Conservation (phyloP, 2,888 invertebrate genomes). For the Sarcophaga subvicina region DNA sequence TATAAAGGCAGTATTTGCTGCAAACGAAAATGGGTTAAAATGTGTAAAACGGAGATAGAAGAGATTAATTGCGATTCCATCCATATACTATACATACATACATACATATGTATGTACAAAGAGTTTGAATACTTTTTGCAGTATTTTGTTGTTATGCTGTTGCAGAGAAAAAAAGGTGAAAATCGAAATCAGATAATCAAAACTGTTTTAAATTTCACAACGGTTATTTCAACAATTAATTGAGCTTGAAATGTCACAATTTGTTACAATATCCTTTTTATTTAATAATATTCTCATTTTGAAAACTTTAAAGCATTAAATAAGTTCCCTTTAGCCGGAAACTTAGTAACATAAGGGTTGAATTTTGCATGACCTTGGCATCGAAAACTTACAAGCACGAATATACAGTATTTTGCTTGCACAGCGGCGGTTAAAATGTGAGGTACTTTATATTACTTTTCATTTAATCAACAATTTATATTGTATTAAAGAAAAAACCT, state of each 20-base stretch:
- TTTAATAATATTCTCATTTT: background rate
- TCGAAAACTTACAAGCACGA: slow-evolving; percentile 69
- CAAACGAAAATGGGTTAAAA: slow-evolving; percentile 36
- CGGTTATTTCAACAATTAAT: too few relatives aligned
- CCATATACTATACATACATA: background rate
- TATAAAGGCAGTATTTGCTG: slow-evolving; percentile 14
- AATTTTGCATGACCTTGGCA: slow-evolving; percentile 82
- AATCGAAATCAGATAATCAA: too few relatives aligned
- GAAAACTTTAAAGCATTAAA: slow-evolving; percentile 27
- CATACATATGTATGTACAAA: too few relatives aligned
- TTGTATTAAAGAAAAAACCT: too few relatives aligned
- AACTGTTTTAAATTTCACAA: too few relatives aligned
- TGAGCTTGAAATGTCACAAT: too few relatives aligned
- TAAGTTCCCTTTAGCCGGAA: slow-evolving; percentile 32
- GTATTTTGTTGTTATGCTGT: too few relatives aligned
- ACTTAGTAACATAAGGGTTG: slow-evolving; percentile 75
- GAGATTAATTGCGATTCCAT: slow-evolving; percentile 13
- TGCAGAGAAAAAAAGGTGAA: too few relatives aligned
- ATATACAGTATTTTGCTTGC: background rate
- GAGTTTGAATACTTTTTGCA: too few relatives aligned
- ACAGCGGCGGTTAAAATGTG: background rate
- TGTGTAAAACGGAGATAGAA: background rate
- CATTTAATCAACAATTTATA: too few relatives aligned
- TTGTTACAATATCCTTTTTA: background rate
- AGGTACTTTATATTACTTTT: background rate